A percentile compares a stretch with the other conserved stretches of the same genome.
phyloP scores from a whole-genome alignment of 2,113 vertebrate species.

The Myotis brandtii region DNA sequence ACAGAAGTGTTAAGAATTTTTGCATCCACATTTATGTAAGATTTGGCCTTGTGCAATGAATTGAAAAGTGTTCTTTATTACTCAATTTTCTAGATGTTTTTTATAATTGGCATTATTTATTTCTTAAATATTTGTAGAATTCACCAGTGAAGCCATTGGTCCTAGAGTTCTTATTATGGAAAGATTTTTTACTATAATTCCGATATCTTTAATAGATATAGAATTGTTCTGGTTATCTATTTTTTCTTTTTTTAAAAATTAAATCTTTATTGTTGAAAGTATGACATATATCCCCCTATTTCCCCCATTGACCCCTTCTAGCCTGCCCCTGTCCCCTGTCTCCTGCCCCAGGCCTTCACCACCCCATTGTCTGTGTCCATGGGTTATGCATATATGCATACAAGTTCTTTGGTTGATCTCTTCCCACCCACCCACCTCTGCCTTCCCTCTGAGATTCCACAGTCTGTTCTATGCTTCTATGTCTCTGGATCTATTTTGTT shows the following conservation, averaged over 20 bases:
- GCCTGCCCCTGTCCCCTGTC: too few relatives aligned
- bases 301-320: too few relatives aligned
- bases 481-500: too few relatives aligned
- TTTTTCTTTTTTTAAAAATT: not conserved
- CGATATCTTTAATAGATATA: not conserved
- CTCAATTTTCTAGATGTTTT: not conserved
- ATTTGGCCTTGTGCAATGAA: not conserved
- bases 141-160: not conserved
- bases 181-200: not conserved
- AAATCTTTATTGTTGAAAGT: too few relatives aligned
- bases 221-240: not conserved
- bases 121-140: not conserved
- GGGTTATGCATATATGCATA: too few relatives aligned
- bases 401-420: too few relatives aligned
- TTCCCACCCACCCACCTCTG: too few relatives aligned
- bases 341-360: too few relatives aligned
- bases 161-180: not conserved
- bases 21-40: not conserved
- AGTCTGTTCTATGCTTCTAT: too few relatives aligned
- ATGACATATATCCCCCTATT: too few relatives aligned
- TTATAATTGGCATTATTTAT: conserved; percentile 2
- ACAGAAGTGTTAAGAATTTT: not conserved
- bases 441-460: too few relatives aligned
- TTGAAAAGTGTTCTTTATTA: not conserved
- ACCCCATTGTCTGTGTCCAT: too few relatives aligned